Conservation (phyloP, 1,140 invertebrate species). For the Meloidogyne chitwoodi region DNA sequence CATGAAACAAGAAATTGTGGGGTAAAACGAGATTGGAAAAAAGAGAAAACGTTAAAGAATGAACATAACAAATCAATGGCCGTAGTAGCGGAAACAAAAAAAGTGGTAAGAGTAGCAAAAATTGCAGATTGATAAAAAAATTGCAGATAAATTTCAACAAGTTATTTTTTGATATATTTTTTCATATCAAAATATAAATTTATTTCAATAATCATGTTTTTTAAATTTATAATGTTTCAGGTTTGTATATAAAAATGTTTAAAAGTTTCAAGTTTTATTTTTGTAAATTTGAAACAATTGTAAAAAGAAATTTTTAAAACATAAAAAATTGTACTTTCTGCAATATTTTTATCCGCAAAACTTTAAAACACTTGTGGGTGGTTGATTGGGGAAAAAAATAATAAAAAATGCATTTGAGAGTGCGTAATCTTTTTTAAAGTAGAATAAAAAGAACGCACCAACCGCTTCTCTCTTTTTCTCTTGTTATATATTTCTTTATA, state of each 20-base stretch:
- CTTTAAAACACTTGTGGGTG: neutral
- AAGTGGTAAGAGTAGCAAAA: too few relatives aligned
- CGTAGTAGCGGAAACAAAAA: neutral
- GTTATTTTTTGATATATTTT: too few relatives aligned
- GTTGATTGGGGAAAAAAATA: neutral
- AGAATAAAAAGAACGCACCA: neutral
- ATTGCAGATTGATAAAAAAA: neutral
- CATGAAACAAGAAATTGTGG: neutral
- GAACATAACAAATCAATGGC: conserved; percentile 6
- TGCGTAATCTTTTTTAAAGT: neutral
- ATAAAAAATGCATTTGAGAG: neutral
- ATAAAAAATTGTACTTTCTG: neutral
- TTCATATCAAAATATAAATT: too few relatives aligned
- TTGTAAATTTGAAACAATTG: neutral
- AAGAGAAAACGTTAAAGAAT: neutral
- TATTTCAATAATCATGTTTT: too few relatives aligned
- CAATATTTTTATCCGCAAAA: neutral
- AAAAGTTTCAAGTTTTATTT: neutral
- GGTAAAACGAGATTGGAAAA: neutral
- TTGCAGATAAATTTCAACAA: neutral
- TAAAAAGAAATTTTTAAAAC: neutral
- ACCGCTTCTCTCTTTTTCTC: neutral
- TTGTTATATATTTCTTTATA: neutral
- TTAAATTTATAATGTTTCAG: too few relatives aligned
- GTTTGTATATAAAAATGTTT: too few relatives aligned